Conservation (phyloP, 2,113 vertebrate genomes). For the Microcebus griseorufus region DNA sequence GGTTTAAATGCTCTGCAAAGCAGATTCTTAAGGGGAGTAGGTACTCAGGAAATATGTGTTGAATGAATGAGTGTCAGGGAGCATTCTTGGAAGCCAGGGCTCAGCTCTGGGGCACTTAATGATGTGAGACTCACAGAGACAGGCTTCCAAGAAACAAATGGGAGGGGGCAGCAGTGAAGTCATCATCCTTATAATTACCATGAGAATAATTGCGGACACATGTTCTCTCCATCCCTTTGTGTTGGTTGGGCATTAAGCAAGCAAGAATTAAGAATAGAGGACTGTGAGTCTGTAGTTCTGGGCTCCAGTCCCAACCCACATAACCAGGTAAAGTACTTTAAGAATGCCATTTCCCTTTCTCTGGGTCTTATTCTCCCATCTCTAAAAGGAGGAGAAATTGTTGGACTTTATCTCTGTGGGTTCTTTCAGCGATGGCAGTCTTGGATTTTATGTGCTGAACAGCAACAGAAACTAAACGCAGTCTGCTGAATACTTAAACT, state of each 20-base stretch:
- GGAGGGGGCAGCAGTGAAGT: background rate
- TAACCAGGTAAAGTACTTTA: background rate
- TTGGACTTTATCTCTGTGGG: background rate
- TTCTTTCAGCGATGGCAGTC: background rate
- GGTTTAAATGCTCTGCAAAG: background rate
- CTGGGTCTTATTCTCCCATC: background rate
- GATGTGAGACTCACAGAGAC: background rate
- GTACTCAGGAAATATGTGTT: background rate
- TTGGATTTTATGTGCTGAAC: background rate
- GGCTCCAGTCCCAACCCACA: background rate
- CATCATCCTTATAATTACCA: background rate
- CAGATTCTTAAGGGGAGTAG: background rate
- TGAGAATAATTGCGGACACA: background rate
- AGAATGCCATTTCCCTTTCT: background rate
- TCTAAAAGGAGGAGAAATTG: background rate
- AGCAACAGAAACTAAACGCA: background rate
- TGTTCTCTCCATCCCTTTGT: background rate
- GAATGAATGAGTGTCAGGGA: background rate
- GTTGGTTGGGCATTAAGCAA: constrained; percentile 1
- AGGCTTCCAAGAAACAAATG: background rate
- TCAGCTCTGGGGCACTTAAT: background rate
- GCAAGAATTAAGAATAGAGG: background rate
- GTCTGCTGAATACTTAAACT: background rate
- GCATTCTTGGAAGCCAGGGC: background rate
- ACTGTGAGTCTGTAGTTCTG: background rate